Percentiles rank a stretch among this genome's conserved stretches.
Evolutionary conservation across 2,113 vertebrate species (phyloP).

Genomic region (Brachyistius frenatus): DNA sequence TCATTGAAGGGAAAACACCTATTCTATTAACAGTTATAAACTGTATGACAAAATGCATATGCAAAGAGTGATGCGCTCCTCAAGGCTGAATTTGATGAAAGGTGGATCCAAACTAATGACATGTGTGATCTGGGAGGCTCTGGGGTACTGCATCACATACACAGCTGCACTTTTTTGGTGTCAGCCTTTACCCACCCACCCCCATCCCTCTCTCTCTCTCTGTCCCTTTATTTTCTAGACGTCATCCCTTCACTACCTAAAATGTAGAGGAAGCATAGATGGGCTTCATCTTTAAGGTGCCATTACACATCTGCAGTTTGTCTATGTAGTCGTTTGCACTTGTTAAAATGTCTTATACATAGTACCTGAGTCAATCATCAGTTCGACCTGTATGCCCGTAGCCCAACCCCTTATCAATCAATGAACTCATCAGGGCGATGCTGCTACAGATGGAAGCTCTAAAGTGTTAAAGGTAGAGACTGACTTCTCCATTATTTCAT

Average conservation of each 20-base stretch:
- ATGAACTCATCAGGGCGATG: slow-evolving; percentile 54
- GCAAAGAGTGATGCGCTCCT: slow-evolving; percentile 31
- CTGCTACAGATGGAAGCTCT: slow-evolving; percentile 6
- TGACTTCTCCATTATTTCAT: slow-evolving; percentile 3
- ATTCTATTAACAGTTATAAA: slow-evolving; percentile 29
- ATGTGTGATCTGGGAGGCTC: slow-evolving; percentile 64
- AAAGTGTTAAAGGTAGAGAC: background rate
- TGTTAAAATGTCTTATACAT: slow-evolving; percentile 35
- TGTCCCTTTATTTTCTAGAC: slow-evolving; percentile 40
- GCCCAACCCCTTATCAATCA: slow-evolving; percentile 42
- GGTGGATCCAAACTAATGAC: slow-evolving; percentile 63
- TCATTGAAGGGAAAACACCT: slow-evolving; percentile 39
- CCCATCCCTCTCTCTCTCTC: slow-evolving; percentile 13
- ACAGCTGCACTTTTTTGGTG: slow-evolving; percentile 57
- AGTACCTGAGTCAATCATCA: slow-evolving; percentile 41
- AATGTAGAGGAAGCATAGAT: slow-evolving; percentile 49
- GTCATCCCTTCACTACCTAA: slow-evolving; percentile 59
- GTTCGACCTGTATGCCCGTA: background rate
- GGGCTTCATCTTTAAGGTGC: slow-evolving; percentile 24
- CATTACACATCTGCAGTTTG: slow-evolving; percentile 2
- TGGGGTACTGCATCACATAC: slow-evolving; percentile 67
- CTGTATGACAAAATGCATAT: slow-evolving; percentile 33
- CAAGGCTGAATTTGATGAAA: slow-evolving; percentile 56
- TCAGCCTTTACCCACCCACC: background rate
- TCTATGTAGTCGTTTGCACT: slow-evolving; percentile 34